A percentile compares a stretch with the other conserved stretches of the same genome.
phyloP scores from a whole-genome alignment of 2,888 invertebrate genomes.

The Cosmia trapezina region DNA sequence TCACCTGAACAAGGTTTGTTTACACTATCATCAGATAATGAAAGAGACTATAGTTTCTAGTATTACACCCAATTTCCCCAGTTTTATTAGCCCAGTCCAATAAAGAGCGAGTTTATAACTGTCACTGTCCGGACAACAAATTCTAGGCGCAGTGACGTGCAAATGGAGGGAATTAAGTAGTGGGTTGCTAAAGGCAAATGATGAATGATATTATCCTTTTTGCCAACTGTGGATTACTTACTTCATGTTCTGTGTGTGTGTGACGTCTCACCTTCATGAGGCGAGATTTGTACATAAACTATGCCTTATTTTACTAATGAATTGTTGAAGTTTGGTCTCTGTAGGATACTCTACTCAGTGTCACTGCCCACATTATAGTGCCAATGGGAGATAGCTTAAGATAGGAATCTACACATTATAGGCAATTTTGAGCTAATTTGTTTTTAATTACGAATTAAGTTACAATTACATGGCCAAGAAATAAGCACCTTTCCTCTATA shows the following conservation, averaged over 20 bases:
- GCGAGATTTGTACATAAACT: not conserved
- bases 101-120: not conserved
- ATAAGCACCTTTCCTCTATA: not conserved
- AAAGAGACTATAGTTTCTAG: too few relatives aligned
- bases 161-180: not conserved
- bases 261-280: not conserved
- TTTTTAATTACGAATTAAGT: slow-evolving; percentile 15
- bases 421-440: slow-evolving; percentile 23
- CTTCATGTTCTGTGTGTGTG: too few relatives aligned
- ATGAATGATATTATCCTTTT: not conserved
- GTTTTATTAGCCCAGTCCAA: too few relatives aligned
- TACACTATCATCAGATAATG: too few relatives aligned
- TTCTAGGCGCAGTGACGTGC: too few relatives aligned
- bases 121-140: too few relatives aligned
- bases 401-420: slow-evolving; percentile 24
- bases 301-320: too few relatives aligned
- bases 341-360: slow-evolving; percentile 30
- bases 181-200: too few relatives aligned
- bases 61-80: not conserved
- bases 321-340: slow-evolving; percentile 19
- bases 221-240: not conserved
- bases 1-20: too few relatives aligned
- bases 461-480: not conserved
- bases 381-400: slow-evolving; percentile 5
- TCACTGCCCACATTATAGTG: not conserved